These are phyloP conservation scores for Cryptocephalus primarius DNA, from an alignment of 2,888 invertebrate genomes.

Conservation along the genomic window DNA sequence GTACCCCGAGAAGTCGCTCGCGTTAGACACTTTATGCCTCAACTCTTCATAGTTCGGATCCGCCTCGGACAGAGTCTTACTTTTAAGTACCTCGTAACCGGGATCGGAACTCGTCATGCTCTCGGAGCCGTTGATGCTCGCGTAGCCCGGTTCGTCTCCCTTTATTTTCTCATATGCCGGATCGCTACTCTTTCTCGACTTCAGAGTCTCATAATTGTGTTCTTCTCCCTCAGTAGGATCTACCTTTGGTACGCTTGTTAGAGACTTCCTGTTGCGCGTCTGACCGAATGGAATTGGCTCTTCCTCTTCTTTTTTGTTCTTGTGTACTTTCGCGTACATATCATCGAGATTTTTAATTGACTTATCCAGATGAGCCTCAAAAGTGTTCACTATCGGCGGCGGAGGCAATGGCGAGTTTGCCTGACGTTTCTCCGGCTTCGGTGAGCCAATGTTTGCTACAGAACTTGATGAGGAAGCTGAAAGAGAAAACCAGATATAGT, in stretches of 20 bases:
- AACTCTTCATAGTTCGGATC: slow-evolving; percentile 77
- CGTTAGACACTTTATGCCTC: slow-evolving; percentile 39
- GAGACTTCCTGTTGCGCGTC: no score
- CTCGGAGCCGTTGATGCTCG: slow-evolving; percentile 44
- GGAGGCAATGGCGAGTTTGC: slow-evolving; percentile 83
- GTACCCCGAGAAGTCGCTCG: slow-evolving; percentile 29
- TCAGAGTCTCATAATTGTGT: slow-evolving; percentile 53
- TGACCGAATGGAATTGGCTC: no score
- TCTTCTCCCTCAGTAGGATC: slow-evolving; percentile 18
- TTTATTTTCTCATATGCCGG: slow-evolving; percentile 30
- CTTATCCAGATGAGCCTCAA: slow-evolving; percentile 36
- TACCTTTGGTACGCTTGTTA: not conserved
- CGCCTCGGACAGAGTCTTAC: slow-evolving; percentile 37
- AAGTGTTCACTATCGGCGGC: slow-evolving; percentile 47
- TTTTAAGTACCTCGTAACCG: slow-evolving; percentile 59
- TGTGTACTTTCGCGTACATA: slow-evolving; percentile 82
- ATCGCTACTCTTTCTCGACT: slow-evolving; percentile 24
- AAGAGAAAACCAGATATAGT: slow-evolving; percentile 9
- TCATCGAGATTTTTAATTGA: slow-evolving; percentile 61
- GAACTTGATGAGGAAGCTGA: slow-evolving; percentile 56
- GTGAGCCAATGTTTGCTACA: slow-evolving; percentile 55
- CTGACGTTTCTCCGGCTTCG: slow-evolving; percentile 81
- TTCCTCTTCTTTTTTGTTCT: slow-evolving; percentile 40
- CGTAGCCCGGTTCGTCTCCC: slow-evolving; percentile 28
- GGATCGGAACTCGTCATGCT: slow-evolving; percentile 52